These are phyloP conservation scores for Syritta pipiens DNA, from an alignment of 2,888 invertebrate genomes.

Conservation along the genomic window DNA sequence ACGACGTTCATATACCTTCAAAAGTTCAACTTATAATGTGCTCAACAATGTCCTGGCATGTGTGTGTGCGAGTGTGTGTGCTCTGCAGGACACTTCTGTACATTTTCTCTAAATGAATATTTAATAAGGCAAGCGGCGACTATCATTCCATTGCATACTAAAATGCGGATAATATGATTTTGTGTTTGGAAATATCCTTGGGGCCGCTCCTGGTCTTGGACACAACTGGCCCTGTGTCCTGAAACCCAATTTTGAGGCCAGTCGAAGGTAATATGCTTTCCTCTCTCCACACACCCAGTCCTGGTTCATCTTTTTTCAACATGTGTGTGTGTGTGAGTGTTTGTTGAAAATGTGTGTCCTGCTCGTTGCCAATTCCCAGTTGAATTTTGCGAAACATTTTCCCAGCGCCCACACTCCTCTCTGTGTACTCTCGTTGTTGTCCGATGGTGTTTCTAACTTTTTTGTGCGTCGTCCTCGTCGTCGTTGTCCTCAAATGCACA, in stretches of 20 bases:
- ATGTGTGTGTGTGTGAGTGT: not conserved
- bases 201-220: not conserved
- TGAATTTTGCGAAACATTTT: conserved; percentile 59
- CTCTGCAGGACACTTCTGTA: conserved; percentile 33
- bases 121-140: conserved; percentile 59
- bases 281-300: not conserved
- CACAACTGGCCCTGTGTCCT: conserved; percentile 6
- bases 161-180: conserved; percentile 67
- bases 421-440: conserved; percentile 8
- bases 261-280: conserved; percentile 48
- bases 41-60: conserved; percentile 23
- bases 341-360: conserved; percentile 25
- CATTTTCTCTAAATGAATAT: conserved; percentile 64
- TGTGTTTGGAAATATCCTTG: conserved; percentile 59
- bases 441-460: conserved; percentile 38
- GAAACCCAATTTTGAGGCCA: conserved; percentile 48
- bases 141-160: conserved; percentile 58
- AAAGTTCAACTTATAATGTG: conserved; percentile 49
- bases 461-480: conserved; percentile 63
- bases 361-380: conserved; percentile 63
- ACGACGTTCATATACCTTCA: conserved; percentile 24
- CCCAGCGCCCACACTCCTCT: conserved; percentile 12
- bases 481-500: conserved; percentile 60
- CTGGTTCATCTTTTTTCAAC: conserved; percentile 20
- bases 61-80: conserved; percentile 24